A percentile compares a stretch with the other conserved stretches of the same genome.
Evolutionary conservation across 2,888 invertebrate genomes (phyloP).

Genomic region (Limenitis camilla): DNA sequence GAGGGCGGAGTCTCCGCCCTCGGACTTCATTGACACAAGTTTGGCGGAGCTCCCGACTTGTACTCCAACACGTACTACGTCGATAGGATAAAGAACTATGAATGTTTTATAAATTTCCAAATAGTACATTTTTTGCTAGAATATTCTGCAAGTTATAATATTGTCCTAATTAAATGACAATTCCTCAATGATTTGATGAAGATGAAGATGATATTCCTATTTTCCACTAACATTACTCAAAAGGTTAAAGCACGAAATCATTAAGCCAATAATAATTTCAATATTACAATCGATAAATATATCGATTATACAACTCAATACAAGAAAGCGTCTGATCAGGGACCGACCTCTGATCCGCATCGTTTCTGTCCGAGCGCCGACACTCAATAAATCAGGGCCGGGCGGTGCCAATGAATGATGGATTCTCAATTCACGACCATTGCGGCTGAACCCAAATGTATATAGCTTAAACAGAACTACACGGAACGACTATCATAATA

Average conservation of each 20-base stretch:
- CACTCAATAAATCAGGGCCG: conserved; percentile 49
- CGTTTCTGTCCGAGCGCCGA: conserved; percentile 35
- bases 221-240: no score
- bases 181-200: no score
- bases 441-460: conserved; percentile 9
- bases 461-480: not conserved
- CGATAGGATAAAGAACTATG: not conserved
- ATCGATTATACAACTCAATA: conserved; percentile 16
- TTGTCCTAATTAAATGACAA: no score
- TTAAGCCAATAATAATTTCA: not conserved
- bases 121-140: no score
- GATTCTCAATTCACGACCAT: conserved; percentile 15
- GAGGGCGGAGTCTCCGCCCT: conserved; percentile 43
- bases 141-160: no score
- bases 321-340: conserved; percentile 21
- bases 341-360: conserved; percentile 30
- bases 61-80: conserved; percentile 13
- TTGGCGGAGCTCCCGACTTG: conserved; percentile 43
- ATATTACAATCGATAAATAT: not conserved
- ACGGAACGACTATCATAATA: conserved; percentile 4
- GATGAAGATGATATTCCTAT: no score
- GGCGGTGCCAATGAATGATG: conserved; percentile 23
- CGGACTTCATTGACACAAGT: conserved; percentile 46
- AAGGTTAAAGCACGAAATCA: not conserved
- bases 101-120: not conserved